A percentile compares a stretch with the other conserved stretches of the same genome.
These are phyloP conservation scores for Diglossa cyanea DNA, from an alignment of 2,797 vertebrate species.

Conservation along the genomic window DNA sequence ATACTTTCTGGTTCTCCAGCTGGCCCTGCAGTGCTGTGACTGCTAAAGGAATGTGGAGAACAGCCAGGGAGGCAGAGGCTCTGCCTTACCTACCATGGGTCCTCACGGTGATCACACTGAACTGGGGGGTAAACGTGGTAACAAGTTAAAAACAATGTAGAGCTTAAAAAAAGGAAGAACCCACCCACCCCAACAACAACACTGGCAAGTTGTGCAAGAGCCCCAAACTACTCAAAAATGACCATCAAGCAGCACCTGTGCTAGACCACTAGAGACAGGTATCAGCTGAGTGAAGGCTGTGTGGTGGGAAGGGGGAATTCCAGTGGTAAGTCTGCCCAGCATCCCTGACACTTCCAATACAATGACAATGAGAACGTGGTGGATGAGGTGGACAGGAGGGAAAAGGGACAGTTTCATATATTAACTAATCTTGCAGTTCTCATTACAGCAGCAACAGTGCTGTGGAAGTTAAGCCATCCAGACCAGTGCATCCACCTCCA, in stretches of 20 bases:
- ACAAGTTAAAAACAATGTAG: constrained; percentile 5
- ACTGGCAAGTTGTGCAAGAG: constrained; percentile 41
- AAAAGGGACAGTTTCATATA: constrained; percentile 6
- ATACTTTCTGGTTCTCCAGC: not conserved
- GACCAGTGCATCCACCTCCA: constrained; percentile 54
- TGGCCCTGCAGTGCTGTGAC: not conserved
- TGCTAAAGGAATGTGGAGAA: constrained; percentile 14
- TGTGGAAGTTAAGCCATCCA: constrained; percentile 39
- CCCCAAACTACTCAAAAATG: constrained; percentile 43
- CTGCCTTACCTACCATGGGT: not conserved
- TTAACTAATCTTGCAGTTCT: constrained; percentile 46
- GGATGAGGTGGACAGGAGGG: not conserved
- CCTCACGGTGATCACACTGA: not conserved
- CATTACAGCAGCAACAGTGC: constrained; percentile 53
- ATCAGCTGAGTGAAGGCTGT: not conserved
- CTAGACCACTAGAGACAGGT: constrained; percentile 17
- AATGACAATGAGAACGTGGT: not conserved
- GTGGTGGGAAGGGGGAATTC: constrained; percentile 7
- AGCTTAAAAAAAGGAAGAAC: not conserved
- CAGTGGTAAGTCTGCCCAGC: constrained; percentile 49
- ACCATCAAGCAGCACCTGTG: constrained; percentile 25
- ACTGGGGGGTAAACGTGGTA: not conserved
- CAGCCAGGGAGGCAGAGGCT: not conserved
- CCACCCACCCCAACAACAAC: constrained; percentile 5
- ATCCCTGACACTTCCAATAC: constrained; percentile 1